Evolutionary conservation across 92 coral and sea anemone species (phyloP).

Genomic region (Pocillopora meandrina): DNA sequence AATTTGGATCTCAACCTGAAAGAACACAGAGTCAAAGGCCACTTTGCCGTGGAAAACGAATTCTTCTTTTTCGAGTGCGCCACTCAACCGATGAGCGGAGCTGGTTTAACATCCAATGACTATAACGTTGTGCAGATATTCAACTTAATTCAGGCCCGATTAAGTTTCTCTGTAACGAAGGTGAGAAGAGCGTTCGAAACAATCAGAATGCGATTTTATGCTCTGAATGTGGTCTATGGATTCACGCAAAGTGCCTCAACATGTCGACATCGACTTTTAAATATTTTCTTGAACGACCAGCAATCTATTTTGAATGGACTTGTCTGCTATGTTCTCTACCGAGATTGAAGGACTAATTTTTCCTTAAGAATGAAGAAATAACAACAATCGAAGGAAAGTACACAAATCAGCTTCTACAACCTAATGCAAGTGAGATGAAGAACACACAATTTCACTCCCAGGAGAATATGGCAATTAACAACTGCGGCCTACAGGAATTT

Average conservation of each 20-base stretch:
- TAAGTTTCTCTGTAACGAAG: not conserved
- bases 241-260: too few relatives aligned
- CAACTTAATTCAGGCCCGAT: not conserved
- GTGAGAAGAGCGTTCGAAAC: not conserved
- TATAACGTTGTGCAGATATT: conserved; percentile 6
- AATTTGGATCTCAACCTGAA: not conserved
- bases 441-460: not conserved
- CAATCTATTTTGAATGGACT: conserved; percentile 1
- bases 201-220: too few relatives aligned
- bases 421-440: not conserved
- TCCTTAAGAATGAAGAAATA: not conserved
- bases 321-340: conserved; percentile 21
- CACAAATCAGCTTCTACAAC: not conserved
- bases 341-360: conserved; percentile 11
- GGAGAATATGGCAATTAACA: too few relatives aligned
- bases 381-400: not conserved
- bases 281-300: not conserved
- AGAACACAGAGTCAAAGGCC: conserved; percentile 2
- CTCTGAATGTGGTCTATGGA: too few relatives aligned
- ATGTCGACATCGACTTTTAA: too few relatives aligned
- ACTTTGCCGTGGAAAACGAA: not conserved
- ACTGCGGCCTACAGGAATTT: too few relatives aligned
- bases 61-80: not conserved
- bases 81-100: not conserved
- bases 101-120: conserved; percentile 5